Conservation (phyloP, 1,140 invertebrate species). For the Cylas formicarius region DNA sequence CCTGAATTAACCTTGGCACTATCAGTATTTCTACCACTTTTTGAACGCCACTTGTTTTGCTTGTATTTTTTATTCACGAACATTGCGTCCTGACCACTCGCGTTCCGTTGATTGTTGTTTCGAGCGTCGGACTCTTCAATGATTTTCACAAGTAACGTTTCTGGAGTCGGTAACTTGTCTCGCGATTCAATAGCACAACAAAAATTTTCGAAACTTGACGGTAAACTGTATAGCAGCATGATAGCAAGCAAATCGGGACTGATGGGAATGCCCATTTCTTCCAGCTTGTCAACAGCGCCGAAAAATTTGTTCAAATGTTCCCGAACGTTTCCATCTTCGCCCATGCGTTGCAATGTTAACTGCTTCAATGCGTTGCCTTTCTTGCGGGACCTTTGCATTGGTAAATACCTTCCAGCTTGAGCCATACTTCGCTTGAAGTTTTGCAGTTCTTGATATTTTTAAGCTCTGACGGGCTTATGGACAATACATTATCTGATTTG, state of each 20-base stretch:
- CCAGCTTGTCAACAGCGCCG: too few species aligned
- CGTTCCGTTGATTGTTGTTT: constrained; percentile 4
- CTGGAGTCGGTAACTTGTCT: too few species aligned
- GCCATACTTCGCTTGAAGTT: constrained; percentile 28
- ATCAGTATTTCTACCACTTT: neutral
- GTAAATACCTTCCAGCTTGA: constrained; percentile 24
- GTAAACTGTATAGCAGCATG: too few species aligned
- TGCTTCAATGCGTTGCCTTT: constrained; percentile 28
- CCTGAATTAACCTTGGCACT: neutral
- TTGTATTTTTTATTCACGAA: too few species aligned
- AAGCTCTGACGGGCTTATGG: constrained; percentile 19
- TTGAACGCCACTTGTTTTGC: too few species aligned
- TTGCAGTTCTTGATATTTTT: constrained; percentile 11
- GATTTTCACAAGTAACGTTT: constrained; percentile 34
- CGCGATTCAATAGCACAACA: too few species aligned
- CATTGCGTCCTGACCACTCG: neutral
- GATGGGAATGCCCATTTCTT: too few species aligned
- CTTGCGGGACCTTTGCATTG: constrained; percentile 20
- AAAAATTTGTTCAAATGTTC: constrained; percentile 25
- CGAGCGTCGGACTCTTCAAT: constrained; percentile 32
- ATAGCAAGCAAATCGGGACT: too few species aligned
- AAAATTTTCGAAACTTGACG: too few species aligned
- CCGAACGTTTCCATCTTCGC: constrained; percentile 23
- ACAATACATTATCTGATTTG: constrained; percentile 25
- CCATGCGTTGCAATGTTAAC: too few species aligned